Evolutionary conservation across 1,140 invertebrate species (phyloP).

Genomic region (Brachionus rotundiformis): DNA sequence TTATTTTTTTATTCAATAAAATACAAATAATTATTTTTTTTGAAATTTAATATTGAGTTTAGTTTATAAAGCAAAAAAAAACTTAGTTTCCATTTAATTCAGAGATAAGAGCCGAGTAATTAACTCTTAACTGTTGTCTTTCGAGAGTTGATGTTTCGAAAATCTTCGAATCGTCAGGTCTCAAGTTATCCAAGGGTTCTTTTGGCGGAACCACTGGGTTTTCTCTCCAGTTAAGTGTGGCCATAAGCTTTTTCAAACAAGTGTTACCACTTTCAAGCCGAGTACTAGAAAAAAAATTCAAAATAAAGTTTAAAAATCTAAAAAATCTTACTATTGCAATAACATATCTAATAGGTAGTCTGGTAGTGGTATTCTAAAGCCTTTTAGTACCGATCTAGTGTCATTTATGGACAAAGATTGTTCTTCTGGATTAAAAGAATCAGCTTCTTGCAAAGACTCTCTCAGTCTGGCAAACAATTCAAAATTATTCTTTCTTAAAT

Average conservation of each 20-base stretch:
- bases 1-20: not conserved
- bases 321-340: constrained; percentile 51
- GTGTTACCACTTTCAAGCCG: constrained; percentile 18
- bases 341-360: constrained; percentile 59
- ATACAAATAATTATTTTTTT: constrained; percentile 32
- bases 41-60: not conserved
- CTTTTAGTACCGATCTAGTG: constrained; percentile 56
- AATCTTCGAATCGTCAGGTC: constrained; percentile 12
- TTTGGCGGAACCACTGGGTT: constrained; percentile 38
- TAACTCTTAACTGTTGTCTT: constrained; percentile 42
- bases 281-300: constrained; percentile 17
- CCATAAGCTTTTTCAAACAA: constrained; percentile 18
- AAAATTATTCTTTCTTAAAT: constrained; percentile 62
- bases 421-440: constrained; percentile 31
- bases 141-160: constrained; percentile 46
- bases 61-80: constrained; percentile 20
- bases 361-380: constrained; percentile 58
- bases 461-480: constrained; percentile 59
- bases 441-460: constrained; percentile 54
- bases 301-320: too few relatives aligned
- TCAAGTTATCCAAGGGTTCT: not conserved
- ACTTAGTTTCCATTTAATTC: constrained; percentile 31
- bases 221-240: constrained; percentile 42
- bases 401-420: constrained; percentile 54
- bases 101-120: constrained; percentile 21